Evolutionary conservation across 2,888 invertebrate species (phyloP), one percentile per base, ranked within the genome.

Genomic region (Galeruca laticollis): DNA sequence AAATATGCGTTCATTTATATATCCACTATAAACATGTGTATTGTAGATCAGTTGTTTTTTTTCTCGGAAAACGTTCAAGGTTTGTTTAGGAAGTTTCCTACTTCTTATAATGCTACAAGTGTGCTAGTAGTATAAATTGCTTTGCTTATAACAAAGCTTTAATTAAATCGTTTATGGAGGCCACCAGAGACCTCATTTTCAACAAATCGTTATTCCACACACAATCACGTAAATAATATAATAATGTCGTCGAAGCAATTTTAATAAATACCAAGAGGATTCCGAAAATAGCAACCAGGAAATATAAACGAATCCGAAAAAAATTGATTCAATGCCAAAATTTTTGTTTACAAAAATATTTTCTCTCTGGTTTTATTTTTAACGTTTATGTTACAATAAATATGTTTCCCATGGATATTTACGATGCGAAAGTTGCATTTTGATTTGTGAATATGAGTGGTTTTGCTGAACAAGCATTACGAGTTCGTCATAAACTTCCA

Each of bases 141-240:
- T 40, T 40, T 40, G 40, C n/a, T 40, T 40, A 40, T n/a, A 40
- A 40, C 6, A 6, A 40, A n/a, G 40, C 5, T 40, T 40, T 40
- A 40, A 26, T 10, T n/a, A n/a, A 40, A n/a, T 40, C 40, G 40
- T 40, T 40, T n/a, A 40, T n/a, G 40, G 40, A 40, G 40, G 40
- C 40, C 40, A 40, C 40, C 40, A 11, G 40, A n/a, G n/a, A 40
- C n/a, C 6, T n/a, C 4, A 40, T 40, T 40, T 40, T 6, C 2
- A 40, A 40, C 40, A 40, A 40, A 40, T 40, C 13, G 13, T 40
- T 40, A 40, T 40, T 40, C 40, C 40, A 40, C 1, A 5, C 40
- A 40, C 40, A n/a, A 4, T 40, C 26, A 26, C 26, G 26, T 26
- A 26, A 26, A 26, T 26, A 26, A 26, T 26, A 6, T 26, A 26